Evolutionary conservation across 2,113 vertebrate species (phyloP).

Genomic region (Todiramphus chloris): DNA sequence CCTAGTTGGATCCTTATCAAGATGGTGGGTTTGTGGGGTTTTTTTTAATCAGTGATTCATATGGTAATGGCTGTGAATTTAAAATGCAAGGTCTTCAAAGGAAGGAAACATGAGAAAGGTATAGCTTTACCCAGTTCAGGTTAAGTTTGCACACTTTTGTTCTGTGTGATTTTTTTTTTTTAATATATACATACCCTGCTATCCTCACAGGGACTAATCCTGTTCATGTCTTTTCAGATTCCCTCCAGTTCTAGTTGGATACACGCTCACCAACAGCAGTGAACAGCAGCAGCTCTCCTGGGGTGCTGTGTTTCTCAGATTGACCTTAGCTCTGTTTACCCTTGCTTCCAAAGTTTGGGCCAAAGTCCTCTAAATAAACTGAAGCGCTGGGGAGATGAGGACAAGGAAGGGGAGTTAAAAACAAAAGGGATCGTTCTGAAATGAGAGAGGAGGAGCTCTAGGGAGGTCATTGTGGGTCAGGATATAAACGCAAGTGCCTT

Average conservation of each 20-base stretch:
- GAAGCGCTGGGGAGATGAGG: not conserved
- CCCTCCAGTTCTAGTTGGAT: not conserved
- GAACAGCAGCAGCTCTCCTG: conserved; percentile 34
- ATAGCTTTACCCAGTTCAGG: conserved; percentile 12
- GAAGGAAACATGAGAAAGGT: conserved; percentile 13
- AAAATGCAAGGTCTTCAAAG: conserved; percentile 59
- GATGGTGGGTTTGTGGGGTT: not conserved
- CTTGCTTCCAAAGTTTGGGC: conserved; percentile 10
- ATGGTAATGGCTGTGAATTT: conserved; percentile 65
- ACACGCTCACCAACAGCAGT: not conserved
- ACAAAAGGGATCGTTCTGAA: conserved; percentile 3
- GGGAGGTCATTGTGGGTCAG: not conserved
- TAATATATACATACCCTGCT: not conserved
- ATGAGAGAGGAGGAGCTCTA: not conserved
- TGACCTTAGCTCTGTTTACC: conserved; percentile 61
- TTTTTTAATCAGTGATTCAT: conserved; percentile 55
- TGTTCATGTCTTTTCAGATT: not conserved
- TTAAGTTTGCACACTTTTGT: conserved; percentile 18
- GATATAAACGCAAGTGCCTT: not conserved
- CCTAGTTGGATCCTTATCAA: conserved; percentile 63
- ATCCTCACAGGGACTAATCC: not conserved
- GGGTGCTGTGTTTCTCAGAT: not conserved
- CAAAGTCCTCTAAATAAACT: conserved; percentile 37
- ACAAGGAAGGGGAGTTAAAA: not conserved
- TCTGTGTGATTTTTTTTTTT: not conserved